Evolutionary conservation across 2,888 invertebrate species (phyloP).

Genomic region (Thera obeliscata): DNA sequence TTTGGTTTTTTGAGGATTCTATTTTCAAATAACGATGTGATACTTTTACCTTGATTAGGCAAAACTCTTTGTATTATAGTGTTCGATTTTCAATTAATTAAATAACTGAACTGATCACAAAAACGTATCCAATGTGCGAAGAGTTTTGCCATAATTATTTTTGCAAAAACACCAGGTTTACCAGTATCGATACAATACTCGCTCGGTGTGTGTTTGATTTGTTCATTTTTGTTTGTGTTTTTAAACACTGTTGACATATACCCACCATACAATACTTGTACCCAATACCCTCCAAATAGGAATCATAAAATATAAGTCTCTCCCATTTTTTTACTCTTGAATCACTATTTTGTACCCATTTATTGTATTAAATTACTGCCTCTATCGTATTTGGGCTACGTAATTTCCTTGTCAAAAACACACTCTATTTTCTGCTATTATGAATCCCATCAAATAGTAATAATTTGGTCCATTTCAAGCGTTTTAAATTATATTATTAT

Average conservation of each 20-base stretch:
- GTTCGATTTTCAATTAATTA: neutral
- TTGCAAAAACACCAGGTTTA: slow-evolving; percentile 54
- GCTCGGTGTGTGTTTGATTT: slow-evolving; percentile 61
- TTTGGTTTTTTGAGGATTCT: slow-evolving; percentile 52
- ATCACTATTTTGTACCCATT: too few species aligned
- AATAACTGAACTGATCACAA: neutral
- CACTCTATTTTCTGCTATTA: too few species aligned
- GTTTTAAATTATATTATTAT: too few species aligned
- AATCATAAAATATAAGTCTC: too few species aligned
- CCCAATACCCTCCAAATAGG: neutral
- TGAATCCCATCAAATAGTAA: too few species aligned
- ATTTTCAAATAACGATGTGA: slow-evolving; percentile 45
- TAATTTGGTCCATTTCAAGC: too few species aligned
- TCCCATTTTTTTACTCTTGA: too few species aligned
- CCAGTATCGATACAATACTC: slow-evolving; percentile 75
- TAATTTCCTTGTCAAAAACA: too few species aligned
- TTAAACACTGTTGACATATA: too few species aligned
- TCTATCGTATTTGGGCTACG: too few species aligned
- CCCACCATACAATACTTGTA: neutral
- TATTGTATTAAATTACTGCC: too few species aligned
- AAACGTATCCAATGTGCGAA: slow-evolving; percentile 1
- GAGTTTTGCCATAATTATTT: slow-evolving; percentile 30
- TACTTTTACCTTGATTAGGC: slow-evolving; percentile 41
- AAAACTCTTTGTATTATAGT: slow-evolving; percentile 50
- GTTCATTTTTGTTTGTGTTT: slow-evolving; percentile 34